A percentile compares a stretch with the other conserved stretches of the same genome.
phyloP scores from a whole-genome alignment of 1,140 invertebrate genomes.

The Acromyrmex echinatior region DNA sequence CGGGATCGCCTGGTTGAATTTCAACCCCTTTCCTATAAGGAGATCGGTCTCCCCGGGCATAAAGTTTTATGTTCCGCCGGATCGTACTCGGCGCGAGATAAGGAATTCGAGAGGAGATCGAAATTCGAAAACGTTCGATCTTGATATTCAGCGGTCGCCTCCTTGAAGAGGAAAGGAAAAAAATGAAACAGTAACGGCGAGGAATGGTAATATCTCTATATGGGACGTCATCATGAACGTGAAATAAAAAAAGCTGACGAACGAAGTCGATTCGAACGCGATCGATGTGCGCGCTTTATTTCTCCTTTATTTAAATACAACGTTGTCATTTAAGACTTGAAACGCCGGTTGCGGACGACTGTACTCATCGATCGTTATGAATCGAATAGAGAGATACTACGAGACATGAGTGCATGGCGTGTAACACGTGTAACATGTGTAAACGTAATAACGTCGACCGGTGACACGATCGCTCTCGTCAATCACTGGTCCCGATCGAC shows the following conservation, averaged over 20 bases:
- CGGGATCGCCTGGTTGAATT: conserved; percentile 17
- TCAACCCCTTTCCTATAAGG: conserved; percentile 5
- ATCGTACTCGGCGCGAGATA: conserved; percentile 57
- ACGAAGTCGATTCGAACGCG: background rate
- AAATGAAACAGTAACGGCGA: background rate
- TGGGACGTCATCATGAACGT: background rate
- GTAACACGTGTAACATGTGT: conserved; percentile 53
- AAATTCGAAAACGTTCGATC: conserved; percentile 38
- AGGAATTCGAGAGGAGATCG: conserved; percentile 17
- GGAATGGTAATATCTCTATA: background rate
- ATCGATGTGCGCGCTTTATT: background rate
- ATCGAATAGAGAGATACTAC: background rate
- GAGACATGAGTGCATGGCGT: background rate
- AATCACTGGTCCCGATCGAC: conserved; percentile 51
- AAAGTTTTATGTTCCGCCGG: conserved; percentile 68
- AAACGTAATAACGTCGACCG: conserved; percentile 61
- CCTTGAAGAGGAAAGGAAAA: conserved; percentile 24
- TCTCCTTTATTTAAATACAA: conserved; percentile 19
- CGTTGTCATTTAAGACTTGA: conserved; percentile 22
- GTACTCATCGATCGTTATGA: conserved; percentile 40
- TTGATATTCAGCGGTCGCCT: conserved; percentile 14
- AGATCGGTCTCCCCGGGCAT: conserved; percentile 65
- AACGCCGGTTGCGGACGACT: background rate
- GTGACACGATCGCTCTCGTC: conserved; percentile 45
- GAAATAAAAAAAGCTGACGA: conserved; percentile 8